Percentiles rank a stretch among this genome's conserved stretches.
These are phyloP conservation scores for Sphinx pinastri DNA, from an alignment of 2,888 invertebrate species.

Conservation along the genomic window DNA sequence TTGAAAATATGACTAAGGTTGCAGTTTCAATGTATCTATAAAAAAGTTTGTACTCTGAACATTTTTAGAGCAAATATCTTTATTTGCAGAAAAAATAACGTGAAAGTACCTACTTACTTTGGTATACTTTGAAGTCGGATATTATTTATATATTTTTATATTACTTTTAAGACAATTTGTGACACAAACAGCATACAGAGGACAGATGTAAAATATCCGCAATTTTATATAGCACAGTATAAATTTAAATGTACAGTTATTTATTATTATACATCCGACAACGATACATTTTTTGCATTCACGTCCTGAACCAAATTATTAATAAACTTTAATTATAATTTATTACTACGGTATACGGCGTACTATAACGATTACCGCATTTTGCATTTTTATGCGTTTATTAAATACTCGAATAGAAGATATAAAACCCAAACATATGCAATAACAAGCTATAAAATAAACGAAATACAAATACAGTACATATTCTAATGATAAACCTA, in stretches of 20 bases:
- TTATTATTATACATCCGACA: conserved; percentile 2
- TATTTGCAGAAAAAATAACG: too few species aligned
- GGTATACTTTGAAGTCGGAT: too few species aligned
- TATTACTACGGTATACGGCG: background rate
- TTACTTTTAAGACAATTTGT: too few species aligned
- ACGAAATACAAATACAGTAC: background rate
- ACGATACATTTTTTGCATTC: background rate
- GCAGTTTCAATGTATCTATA: background rate
- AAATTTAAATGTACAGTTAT: background rate
- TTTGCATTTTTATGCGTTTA: conserved; percentile 6
- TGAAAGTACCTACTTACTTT: too few species aligned
- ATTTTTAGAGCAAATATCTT: too few species aligned
- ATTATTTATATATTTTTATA: too few species aligned
- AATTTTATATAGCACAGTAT: background rate
- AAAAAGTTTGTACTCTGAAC: too few species aligned
- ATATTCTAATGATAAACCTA: background rate
- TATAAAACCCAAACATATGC: background rate
- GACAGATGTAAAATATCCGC: background rate
- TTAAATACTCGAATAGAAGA: background rate
- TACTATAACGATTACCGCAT: background rate
- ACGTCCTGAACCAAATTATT: background rate
- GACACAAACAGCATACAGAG: too few species aligned
- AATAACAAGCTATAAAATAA: background rate
- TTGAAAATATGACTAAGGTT: background rate
- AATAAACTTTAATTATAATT: conserved; percentile 3